Conservation (phyloP, 1,140 invertebrate genomes). For the Orchestia grillus region DNA sequence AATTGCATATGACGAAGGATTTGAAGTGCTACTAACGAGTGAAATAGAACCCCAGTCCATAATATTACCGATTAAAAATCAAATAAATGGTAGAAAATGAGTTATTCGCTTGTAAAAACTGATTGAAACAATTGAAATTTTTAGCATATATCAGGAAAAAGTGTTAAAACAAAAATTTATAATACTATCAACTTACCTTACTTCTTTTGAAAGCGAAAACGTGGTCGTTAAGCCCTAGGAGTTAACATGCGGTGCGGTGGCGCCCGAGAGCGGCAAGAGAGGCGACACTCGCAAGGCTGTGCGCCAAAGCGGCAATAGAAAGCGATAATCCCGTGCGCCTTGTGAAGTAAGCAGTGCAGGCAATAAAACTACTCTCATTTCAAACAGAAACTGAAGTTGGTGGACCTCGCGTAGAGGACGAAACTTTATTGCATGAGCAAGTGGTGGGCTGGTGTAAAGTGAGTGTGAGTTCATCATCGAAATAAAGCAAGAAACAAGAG, state of each 20-base stretch:
- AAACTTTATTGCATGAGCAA: too few species aligned
- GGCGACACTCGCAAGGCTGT: neutral
- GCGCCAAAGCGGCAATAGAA: neutral
- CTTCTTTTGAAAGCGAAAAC: neutral
- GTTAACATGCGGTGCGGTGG: neutral
- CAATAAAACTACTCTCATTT: neutral
- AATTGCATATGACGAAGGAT: neutral
- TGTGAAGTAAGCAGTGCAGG: neutral
- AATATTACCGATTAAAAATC: neutral
- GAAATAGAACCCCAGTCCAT: neutral
- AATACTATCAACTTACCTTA: neutral
- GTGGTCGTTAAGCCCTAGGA: neutral
- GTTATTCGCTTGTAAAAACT: neutral
- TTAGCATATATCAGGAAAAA: neutral
- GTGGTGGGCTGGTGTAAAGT: neutral
- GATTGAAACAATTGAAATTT: neutral
- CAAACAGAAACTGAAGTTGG: neutral
- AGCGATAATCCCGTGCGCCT: neutral
- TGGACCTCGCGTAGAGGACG: neutral
- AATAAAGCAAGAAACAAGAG: neutral
- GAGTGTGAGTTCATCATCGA: neutral
- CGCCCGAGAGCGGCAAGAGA: neutral
- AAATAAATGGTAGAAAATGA: neutral
- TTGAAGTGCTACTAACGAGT: neutral
- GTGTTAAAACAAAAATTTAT: neutral